These are phyloP conservation scores for Ptychadena robeensis DNA, from an alignment of 2,797 vertebrate genomes.

Conservation along the genomic window DNA sequence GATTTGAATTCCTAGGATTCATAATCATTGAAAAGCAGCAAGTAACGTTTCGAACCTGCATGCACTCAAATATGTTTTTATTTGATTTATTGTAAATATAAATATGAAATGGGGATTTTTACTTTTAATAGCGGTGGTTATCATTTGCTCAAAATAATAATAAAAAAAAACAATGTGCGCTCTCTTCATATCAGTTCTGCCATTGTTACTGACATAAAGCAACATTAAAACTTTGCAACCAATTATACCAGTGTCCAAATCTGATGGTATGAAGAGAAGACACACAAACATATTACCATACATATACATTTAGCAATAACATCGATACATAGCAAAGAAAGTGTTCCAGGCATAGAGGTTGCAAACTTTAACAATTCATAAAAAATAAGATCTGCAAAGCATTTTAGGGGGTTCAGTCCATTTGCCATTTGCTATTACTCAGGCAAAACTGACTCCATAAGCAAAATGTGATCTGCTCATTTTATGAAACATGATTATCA, in stretches of 20 bases:
- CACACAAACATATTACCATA: slow-evolving; percentile 47
- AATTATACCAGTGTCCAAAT: neutral
- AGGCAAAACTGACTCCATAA: neutral
- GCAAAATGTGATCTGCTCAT: neutral
- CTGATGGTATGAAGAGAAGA: neutral
- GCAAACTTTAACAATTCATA: neutral
- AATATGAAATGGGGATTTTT: too few species aligned
- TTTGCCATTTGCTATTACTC: neutral
- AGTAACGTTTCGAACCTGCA: too few species aligned
- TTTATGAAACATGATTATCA: neutral
- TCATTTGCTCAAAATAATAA: neutral
- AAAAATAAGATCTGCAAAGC: too few species aligned
- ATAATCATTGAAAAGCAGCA: too few species aligned
- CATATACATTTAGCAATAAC: neutral
- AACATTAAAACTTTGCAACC: neutral
- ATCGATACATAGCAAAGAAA: neutral
- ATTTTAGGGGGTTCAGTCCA: too few species aligned
- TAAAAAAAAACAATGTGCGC: neutral
- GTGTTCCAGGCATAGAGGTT: neutral
- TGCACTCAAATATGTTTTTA: too few species aligned
- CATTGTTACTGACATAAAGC: neutral
- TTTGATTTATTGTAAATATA: too few species aligned
- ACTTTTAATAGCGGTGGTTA: neutral
- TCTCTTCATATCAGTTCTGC: neutral
- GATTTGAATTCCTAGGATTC: too few species aligned